phyloP scores from a whole-genome alignment of 2,888 invertebrate species.

The Leistus spinibarbis region DNA sequence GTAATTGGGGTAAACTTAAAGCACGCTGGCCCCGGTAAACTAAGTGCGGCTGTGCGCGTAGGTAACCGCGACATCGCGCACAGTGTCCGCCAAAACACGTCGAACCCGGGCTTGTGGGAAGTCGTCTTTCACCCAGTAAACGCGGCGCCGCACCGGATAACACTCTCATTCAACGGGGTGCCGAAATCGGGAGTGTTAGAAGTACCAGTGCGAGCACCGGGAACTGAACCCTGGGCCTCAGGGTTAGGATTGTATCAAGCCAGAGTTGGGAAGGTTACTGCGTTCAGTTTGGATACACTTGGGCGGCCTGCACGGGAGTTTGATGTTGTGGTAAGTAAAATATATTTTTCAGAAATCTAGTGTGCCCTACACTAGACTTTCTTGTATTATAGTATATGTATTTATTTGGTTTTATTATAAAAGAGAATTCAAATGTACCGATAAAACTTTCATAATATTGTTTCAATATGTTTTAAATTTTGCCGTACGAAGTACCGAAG shows the following conservation, averaged over 20 bases:
- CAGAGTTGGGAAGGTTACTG: slow-evolving; percentile 78
- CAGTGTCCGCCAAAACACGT: slow-evolving; percentile 73
- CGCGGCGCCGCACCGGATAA: slow-evolving; percentile 85
- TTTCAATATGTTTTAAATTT: no score
- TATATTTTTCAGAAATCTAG: no score
- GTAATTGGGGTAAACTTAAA: slow-evolving; percentile 70
- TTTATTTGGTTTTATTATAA: no score
- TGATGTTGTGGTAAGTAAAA: slow-evolving; percentile 77
- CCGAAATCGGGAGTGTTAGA: slow-evolving; percentile 68
- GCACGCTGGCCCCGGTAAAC: slow-evolving; percentile 81
- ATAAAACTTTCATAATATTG: no score
- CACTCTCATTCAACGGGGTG: slow-evolving; percentile 85
- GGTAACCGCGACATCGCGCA: slow-evolving; percentile 84
- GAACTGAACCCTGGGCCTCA: slow-evolving; percentile 66
- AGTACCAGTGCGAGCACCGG: slow-evolving; percentile 62
- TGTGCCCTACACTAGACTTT: no score
- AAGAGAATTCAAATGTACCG: no score
- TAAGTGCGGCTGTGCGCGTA: slow-evolving; percentile 80
- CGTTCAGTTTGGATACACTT: slow-evolving; percentile 87
- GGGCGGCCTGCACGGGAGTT: slow-evolving; percentile 86
- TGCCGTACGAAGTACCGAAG: no score
- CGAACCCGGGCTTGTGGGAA: slow-evolving; percentile 77
- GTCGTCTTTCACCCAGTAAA: slow-evolving; percentile 87
- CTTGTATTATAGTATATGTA: no score
- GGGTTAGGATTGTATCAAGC: slow-evolving; percentile 85